These are phyloP conservation scores for Pemphigus obesinymphae DNA, from an alignment of 1,140 invertebrate genomes.

Conservation along the genomic window DNA sequence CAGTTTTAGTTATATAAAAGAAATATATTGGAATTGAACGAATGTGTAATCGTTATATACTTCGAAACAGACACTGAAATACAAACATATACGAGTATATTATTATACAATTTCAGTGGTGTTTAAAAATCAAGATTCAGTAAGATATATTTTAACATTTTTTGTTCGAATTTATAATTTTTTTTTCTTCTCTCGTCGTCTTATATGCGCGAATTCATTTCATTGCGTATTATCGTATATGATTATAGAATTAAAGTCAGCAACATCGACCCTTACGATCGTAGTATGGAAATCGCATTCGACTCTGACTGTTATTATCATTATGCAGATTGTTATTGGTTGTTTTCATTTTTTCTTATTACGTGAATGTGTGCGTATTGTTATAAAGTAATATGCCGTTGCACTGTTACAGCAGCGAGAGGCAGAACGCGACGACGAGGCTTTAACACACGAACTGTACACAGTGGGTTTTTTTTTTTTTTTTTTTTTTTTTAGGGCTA, in stretches of 20 bases:
- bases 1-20: too few relatives aligned
- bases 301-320: background rate
- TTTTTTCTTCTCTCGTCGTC: background rate
- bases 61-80: too few relatives aligned
- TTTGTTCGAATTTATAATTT: background rate
- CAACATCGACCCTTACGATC: background rate
- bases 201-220: background rate
- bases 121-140: too few relatives aligned
- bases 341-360: background rate
- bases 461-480: slow-evolving; percentile 3
- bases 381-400: slow-evolving; percentile 3
- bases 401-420: background rate
- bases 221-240: background rate
- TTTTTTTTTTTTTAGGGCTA: slow-evolving; percentile 7
- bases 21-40: too few relatives aligned
- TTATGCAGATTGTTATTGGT: background rate
- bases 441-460: slow-evolving; percentile 27
- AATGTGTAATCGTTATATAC: too few relatives aligned
- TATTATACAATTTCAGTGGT: too few relatives aligned
- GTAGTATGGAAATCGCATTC: background rate
- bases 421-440: background rate
- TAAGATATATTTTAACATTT: background rate
- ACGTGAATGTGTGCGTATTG: slow-evolving; percentile 5
- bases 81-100: too few relatives aligned
- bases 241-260: background rate